phyloP scores from a whole-genome alignment of 1,140 invertebrate genomes.

The Cydia fagiglandana region DNA sequence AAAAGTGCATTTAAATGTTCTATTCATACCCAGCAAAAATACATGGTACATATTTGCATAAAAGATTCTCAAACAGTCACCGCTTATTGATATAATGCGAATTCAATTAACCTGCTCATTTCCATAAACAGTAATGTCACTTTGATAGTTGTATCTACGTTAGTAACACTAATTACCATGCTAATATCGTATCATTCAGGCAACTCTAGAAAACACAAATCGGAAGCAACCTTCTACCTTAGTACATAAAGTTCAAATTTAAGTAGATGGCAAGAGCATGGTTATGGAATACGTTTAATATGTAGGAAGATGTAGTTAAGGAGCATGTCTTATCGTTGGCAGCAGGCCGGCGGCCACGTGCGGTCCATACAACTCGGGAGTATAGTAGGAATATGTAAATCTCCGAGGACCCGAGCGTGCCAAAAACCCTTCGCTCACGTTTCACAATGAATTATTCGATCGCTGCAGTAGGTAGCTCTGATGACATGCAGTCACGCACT shows the following conservation, averaged over 20 bases:
- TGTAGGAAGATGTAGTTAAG: neutral
- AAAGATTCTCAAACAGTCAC: too few relatives aligned
- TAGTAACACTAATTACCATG: neutral
- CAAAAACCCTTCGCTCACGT: constrained; percentile 47
- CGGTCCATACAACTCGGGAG: constrained; percentile 41
- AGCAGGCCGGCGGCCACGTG: constrained; percentile 50
- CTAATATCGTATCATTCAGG: neutral
- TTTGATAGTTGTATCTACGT: constrained; percentile 5
- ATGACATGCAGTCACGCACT: constrained; percentile 40
- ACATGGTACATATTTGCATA: too few relatives aligned
- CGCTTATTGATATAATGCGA: neutral
- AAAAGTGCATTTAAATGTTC: too few relatives aligned
- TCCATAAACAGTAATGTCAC: constrained; percentile 21
- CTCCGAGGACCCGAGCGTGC: constrained; percentile 43
- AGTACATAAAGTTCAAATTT: neutral
- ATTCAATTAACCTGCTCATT: constrained; percentile 12
- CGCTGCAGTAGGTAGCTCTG: constrained; percentile 47
- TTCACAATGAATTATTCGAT: constrained; percentile 43
- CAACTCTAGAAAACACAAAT: neutral
- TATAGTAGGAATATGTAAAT: constrained; percentile 54
- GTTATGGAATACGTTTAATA: neutral
- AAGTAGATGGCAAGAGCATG: neutral
- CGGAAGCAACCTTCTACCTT: neutral
- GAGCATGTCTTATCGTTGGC: constrained; percentile 21
- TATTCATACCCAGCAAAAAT: too few relatives aligned